Conservation (phyloP, 2,797 vertebrate genomes). For the Artibeus lituratus region DNA sequence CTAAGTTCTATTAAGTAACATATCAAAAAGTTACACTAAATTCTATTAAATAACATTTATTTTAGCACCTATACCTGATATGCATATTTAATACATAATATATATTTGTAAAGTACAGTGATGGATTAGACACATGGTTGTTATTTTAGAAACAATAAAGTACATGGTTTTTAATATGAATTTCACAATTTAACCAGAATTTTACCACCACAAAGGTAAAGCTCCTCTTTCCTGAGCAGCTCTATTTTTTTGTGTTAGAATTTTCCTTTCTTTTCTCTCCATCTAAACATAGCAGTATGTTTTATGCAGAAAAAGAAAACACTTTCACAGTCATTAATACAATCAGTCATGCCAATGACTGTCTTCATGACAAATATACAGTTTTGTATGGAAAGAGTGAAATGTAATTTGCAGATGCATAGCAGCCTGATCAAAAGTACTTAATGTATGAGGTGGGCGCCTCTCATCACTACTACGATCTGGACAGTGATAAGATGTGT, state of each 20-base stretch:
- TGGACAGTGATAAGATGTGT: neutral
- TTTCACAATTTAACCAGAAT: neutral
- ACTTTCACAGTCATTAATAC: neutral
- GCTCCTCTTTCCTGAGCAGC: neutral
- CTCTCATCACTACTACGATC: neutral
- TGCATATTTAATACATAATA: neutral
- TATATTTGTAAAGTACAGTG: neutral
- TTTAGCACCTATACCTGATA: neutral
- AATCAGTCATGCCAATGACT: neutral
- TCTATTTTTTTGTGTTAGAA: neutral
- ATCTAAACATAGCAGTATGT: neutral
- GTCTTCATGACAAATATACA: neutral
- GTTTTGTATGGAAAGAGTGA: neutral
- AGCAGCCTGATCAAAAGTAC: neutral
- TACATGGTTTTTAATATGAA: neutral
- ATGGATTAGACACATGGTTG: neutral
- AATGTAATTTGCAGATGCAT: neutral
- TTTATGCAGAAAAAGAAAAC: neutral
- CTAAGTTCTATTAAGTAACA: neutral
- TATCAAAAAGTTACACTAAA: neutral
- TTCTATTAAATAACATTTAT: neutral
- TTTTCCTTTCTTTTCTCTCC: neutral
- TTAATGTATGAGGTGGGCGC: neutral
- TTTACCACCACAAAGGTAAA: neutral
- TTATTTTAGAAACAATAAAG: neutral